Conservation (phyloP, 2,888 invertebrate genomes). For the Endotricha flammealis region DNA sequence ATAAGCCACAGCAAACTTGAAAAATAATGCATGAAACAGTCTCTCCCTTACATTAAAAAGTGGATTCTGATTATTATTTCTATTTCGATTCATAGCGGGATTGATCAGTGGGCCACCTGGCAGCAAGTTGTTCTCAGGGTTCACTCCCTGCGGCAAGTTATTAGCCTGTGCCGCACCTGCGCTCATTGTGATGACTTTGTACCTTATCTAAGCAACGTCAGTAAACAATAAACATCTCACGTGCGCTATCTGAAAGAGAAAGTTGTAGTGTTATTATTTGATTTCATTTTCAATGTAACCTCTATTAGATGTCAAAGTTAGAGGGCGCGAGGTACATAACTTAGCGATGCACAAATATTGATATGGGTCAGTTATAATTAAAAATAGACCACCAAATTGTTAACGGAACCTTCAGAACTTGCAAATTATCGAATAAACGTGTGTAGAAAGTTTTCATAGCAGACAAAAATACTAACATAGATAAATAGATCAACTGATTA, state of each 20-base stretch:
- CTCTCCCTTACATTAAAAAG: constrained; percentile 92
- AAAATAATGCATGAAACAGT: constrained; percentile 96
- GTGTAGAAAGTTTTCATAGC: neutral
- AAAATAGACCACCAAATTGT: constrained; percentile 9
- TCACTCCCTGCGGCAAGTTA: constrained; percentile 68
- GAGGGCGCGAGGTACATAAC: constrained; percentile 37
- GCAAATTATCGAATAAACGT: constrained; percentile 1
- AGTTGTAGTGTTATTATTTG: constrained; percentile 22
- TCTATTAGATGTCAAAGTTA: constrained; percentile 43
- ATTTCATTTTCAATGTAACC: constrained; percentile 27
- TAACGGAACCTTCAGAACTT: constrained; percentile 12
- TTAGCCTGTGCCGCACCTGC: constrained; percentile 58
- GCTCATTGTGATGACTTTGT: constrained; percentile 57
- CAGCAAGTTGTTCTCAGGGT: constrained; percentile 71
- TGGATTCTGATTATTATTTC: constrained; percentile 84
- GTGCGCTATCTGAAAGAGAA: constrained; percentile 50
- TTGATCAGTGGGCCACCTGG: constrained; percentile 78
- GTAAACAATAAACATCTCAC: constrained; percentile 14
- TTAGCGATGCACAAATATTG: constrained; percentile 6
- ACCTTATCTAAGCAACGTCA: constrained; percentile 6
- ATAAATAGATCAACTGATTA: too few relatives aligned
- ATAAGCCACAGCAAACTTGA: constrained; percentile 94
- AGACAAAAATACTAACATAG: neutral
- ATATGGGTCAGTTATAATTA: constrained; percentile 9
- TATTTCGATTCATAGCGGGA: constrained; percentile 69